Evolutionary conservation across 2,888 invertebrate genomes (phyloP).

Genomic region (Belgica antarctica): DNA sequence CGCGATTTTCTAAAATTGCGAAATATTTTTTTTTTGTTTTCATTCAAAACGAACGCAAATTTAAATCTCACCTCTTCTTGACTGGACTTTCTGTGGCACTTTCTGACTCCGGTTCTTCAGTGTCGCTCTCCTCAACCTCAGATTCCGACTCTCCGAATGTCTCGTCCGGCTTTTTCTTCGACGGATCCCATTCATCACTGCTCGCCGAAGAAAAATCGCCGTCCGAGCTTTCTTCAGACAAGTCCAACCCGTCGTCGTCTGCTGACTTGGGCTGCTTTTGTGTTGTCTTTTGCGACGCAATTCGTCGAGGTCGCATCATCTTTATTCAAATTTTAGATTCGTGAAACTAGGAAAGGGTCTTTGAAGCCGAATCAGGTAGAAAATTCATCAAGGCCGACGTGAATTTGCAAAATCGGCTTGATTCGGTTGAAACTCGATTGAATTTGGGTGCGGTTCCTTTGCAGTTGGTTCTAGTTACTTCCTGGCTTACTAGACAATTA

Average conservation of each 20-base stretch:
- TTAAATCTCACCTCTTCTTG: neutral
- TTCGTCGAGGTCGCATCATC: neutral
- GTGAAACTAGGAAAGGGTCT: constrained; percentile 10
- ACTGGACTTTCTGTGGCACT: neutral
- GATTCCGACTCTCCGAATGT: constrained; percentile 50
- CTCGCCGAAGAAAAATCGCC: constrained; percentile 53
- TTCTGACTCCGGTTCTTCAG: no score
- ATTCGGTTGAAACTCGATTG: no score
- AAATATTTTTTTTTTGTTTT: constrained; percentile 1
- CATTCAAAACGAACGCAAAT: no score
- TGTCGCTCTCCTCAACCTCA: constrained; percentile 48
- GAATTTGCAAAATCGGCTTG: neutral
- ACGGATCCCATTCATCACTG: constrained; percentile 53
- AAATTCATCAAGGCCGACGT: neutral
- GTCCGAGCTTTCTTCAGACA: constrained; percentile 53
- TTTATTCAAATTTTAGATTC: neutral
- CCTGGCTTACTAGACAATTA: no score
- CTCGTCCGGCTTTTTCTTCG: neutral
- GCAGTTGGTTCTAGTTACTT: no score
- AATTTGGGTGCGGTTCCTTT: no score
- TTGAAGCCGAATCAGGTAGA: neutral
- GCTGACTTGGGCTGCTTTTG: neutral
- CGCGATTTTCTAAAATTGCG: constrained; percentile 18
- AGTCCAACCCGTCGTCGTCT: constrained; percentile 46
- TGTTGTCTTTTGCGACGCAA: neutral